Conservation (phyloP, 2,888 invertebrate genomes). For the Vanessa cardui region DNA sequence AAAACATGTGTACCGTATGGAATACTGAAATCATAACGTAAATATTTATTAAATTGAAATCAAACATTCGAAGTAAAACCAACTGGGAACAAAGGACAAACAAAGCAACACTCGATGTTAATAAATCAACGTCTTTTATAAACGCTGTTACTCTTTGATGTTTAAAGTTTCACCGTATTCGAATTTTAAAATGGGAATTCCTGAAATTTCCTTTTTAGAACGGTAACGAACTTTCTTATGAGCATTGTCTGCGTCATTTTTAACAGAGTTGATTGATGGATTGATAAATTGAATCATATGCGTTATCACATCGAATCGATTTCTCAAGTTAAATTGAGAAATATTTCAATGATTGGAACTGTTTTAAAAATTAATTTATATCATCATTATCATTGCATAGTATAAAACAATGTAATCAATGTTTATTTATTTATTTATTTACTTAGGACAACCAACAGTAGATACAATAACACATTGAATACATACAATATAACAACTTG, state of each 20-base stretch:
- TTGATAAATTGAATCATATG: too few relatives aligned
- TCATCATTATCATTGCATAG: too few relatives aligned
- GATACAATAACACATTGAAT: too few relatives aligned
- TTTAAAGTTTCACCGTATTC: slow-evolving; percentile 19
- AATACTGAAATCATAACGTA: slow-evolving; percentile 2
- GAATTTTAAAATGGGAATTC: not conserved
- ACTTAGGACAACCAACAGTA: too few relatives aligned
- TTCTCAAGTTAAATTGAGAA: too few relatives aligned
- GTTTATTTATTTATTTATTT: too few relatives aligned
- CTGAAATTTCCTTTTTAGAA: not conserved
- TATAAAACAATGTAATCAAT: too few relatives aligned
- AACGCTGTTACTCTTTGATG: slow-evolving; percentile 14
- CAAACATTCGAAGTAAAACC: slow-evolving; percentile 15
- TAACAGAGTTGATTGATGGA: too few relatives aligned
- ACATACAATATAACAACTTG: too few relatives aligned
- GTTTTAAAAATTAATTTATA: too few relatives aligned
- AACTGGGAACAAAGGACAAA: slow-evolving; percentile 27
- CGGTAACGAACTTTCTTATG: not conserved
- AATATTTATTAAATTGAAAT: slow-evolving; percentile 16
- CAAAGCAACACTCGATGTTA: slow-evolving; percentile 26
- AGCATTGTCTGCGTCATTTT: not conserved
- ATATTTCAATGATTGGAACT: too few relatives aligned
- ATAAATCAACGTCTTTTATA: slow-evolving; percentile 25
- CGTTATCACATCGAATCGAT: too few relatives aligned
- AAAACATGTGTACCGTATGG: not conserved